A percentile compares a stretch with the other conserved stretches of the same genome.
These are phyloP conservation scores for Galagoides demidoff DNA, from an alignment of 2,797 vertebrate species.

Conservation along the genomic window DNA sequence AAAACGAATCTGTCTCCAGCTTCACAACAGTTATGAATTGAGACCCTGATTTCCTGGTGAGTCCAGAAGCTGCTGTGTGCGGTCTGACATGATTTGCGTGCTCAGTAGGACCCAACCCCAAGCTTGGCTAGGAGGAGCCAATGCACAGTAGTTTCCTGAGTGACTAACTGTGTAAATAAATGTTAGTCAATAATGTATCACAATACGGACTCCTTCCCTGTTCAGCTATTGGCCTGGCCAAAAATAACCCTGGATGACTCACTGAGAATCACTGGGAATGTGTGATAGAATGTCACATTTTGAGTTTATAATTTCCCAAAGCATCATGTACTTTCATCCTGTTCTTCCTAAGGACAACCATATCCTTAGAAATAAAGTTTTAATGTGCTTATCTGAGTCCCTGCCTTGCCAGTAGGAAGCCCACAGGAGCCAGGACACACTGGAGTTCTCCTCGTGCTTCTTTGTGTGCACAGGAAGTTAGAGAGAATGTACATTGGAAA, in stretches of 20 bases:
- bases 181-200: neutral
- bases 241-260: neutral
- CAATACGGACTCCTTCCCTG: neutral
- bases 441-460: neutral
- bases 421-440: neutral
- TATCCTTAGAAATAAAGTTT: neutral
- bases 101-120: neutral
- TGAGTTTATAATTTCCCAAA: neutral
- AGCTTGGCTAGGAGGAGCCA: neutral
- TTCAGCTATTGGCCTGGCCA: neutral
- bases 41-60: neutral
- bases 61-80: neutral
- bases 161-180: neutral
- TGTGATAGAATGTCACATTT: neutral
- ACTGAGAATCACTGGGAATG: neutral
- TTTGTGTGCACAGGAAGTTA: neutral
- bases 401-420: neutral
- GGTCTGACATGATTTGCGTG: neutral
- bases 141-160: neutral
- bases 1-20: neutral
- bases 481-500: neutral
- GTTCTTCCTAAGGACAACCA: fast-evolving
- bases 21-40: neutral
- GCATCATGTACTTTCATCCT: neutral
- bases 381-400: no score